These are phyloP conservation scores for Tinea pellionella DNA, from an alignment of 2,888 invertebrate genomes.

Conservation along the genomic window DNA sequence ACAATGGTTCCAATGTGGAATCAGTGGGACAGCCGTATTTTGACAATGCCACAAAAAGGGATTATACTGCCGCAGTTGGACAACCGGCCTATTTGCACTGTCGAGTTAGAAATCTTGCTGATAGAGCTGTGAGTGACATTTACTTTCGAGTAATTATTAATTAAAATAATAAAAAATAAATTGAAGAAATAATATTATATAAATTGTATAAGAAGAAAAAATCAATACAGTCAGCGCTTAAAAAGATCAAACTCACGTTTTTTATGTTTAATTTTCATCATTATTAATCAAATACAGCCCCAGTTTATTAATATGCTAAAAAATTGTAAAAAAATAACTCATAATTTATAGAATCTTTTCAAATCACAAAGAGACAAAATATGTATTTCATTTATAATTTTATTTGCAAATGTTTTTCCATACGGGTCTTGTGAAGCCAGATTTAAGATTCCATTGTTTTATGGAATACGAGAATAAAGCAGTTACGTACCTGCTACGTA, in stretches of 20 bases:
- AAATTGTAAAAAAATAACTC: no score
- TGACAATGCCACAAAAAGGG: conserved; percentile 84
- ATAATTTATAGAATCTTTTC: conserved; percentile 5
- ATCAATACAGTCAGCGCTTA: no score
- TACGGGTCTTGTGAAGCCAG: not conserved
- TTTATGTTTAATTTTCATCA: no score
- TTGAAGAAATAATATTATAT: no score
- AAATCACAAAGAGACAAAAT: not conserved
- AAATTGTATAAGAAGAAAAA: no score
- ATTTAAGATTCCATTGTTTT: not conserved
- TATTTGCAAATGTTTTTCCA: not conserved
- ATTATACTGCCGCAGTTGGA: conserved; percentile 87
- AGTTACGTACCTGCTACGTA: not conserved
- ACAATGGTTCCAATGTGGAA: conserved; percentile 40
- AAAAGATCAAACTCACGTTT: no score
- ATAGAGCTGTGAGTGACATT: conserved; percentile 80
- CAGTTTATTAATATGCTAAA: no score
- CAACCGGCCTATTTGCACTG: conserved; percentile 88
- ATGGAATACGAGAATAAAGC: not conserved
- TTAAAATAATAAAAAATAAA: no score
- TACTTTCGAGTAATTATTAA: no score
- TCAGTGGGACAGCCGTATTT: conserved; percentile 87
- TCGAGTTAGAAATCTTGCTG: conserved; percentile 85
- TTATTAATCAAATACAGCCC: no score
- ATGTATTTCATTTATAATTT: not conserved